These are phyloP conservation scores for Acleris laterana DNA, from an alignment of 2,888 invertebrate genomes.

Conservation along the genomic window DNA sequence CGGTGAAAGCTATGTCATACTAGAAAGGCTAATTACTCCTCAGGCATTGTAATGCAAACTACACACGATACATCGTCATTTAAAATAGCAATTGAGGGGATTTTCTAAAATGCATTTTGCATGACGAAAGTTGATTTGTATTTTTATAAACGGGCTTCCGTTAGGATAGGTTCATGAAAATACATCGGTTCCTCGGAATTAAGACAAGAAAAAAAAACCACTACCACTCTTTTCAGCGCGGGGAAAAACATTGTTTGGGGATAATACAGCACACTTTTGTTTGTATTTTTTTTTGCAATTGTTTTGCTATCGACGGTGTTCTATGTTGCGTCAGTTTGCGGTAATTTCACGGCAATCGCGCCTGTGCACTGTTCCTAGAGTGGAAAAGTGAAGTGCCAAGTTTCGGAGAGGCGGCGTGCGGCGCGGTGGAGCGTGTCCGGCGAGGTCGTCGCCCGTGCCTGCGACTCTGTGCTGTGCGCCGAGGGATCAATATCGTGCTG, in stretches of 20 bases:
- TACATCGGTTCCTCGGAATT: too few species aligned
- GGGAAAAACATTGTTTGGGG: constrained; percentile 9
- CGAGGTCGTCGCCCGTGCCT: constrained; percentile 46
- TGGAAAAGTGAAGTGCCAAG: constrained; percentile 83
- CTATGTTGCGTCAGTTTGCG: constrained; percentile 72
- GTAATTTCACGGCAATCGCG: constrained; percentile 79
- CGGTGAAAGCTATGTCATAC: constrained; percentile 60
- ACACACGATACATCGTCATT: constrained; percentile 57
- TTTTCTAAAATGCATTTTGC: constrained; percentile 37
- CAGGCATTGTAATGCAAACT: constrained; percentile 58
- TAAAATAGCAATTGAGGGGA: constrained; percentile 44
- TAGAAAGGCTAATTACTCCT: constrained; percentile 65
- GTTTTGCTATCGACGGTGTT: constrained; percentile 32
- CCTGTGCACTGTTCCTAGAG: constrained; percentile 69
- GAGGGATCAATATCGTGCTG: constrained; percentile 34
- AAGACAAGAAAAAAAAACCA: too few species aligned
- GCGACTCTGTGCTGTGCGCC: constrained; percentile 27
- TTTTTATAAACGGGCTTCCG: not conserved
- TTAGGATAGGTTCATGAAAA: too few species aligned
- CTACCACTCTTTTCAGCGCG: not conserved
- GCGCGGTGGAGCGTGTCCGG: constrained; percentile 68
- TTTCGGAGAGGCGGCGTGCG: constrained; percentile 72
- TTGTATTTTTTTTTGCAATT: constrained; percentile 30
- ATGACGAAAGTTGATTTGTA: constrained; percentile 15
- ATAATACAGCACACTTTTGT: constrained; percentile 18